phyloP scores from a whole-genome alignment of 2,113 vertebrate species.

The Tichodroma muraria region DNA sequence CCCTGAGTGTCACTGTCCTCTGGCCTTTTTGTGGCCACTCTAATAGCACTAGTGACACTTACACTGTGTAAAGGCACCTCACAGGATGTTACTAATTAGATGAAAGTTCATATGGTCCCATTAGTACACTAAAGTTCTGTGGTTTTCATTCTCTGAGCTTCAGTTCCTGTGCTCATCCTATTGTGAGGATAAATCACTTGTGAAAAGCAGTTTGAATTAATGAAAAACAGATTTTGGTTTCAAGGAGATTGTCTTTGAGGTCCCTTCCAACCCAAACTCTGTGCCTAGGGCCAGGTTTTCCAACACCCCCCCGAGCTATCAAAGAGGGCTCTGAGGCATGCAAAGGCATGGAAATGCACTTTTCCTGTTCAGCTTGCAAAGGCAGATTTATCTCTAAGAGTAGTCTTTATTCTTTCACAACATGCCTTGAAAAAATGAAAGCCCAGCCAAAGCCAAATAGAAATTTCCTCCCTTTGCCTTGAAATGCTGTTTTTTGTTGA shows the following conservation, averaged over 20 bases:
- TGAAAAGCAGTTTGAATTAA: not conserved
- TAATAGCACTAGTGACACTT: too few relatives aligned
- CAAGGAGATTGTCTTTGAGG: not conserved
- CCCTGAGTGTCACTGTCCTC: too few relatives aligned
- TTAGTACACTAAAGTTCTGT: not conserved
- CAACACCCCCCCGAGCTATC: not conserved
- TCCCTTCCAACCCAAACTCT: not conserved
- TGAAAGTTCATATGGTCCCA: not conserved
- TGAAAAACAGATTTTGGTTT: not conserved
- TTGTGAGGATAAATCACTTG: not conserved
- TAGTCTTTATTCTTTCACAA: not conserved
- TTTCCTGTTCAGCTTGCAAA: not conserved
- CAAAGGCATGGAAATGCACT: not conserved
- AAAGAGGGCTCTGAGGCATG: not conserved
- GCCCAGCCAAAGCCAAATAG: not conserved
- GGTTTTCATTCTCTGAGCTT: not conserved
- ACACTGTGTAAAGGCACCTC: not conserved
- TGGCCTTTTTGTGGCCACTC: not conserved
- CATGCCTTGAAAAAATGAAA: not conserved
- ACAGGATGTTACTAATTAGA: not conserved
- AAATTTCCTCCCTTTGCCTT: not conserved
- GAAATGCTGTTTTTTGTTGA: not conserved
- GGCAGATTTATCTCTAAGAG: not conserved
- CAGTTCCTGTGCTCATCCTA: not conserved
- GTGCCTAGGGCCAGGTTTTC: not conserved